A percentile compares a stretch with the other conserved stretches of the same genome.
Conservation (phyloP, 1,140 invertebrate species). For the Pinna nobilis region DNA sequence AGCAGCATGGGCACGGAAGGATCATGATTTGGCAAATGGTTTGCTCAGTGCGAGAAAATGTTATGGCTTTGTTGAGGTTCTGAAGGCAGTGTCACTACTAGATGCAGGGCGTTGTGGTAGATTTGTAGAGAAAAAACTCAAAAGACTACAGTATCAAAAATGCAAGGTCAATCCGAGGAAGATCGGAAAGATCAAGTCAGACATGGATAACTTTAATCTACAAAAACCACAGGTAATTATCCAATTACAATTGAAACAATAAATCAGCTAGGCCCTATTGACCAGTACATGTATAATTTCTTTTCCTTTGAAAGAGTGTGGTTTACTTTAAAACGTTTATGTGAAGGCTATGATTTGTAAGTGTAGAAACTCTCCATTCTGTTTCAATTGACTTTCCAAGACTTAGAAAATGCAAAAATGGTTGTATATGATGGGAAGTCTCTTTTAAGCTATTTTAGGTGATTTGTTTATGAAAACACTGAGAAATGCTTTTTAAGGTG, state of each 20-base stretch:
- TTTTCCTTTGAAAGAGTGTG: background rate
- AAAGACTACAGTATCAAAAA: conserved; percentile 52
- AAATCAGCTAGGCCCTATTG: background rate
- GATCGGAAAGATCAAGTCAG: conserved; percentile 65
- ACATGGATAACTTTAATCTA: conserved; percentile 60
- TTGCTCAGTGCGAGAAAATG: conserved; percentile 48
- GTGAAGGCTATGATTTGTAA: background rate
- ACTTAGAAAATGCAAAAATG: background rate
- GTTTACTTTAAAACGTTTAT: background rate
- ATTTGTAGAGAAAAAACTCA: conserved; percentile 65
- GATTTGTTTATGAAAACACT: background rate
- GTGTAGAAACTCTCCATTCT: background rate
- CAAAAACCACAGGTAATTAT: conserved; percentile 54
- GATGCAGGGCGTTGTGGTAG: conserved; percentile 58
- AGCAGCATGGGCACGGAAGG: conserved; percentile 64
- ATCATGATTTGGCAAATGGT: conserved; percentile 56
- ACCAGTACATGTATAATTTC: background rate
- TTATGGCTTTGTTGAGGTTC: conserved; percentile 65
- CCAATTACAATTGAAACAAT: background rate
- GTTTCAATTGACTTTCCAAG: background rate
- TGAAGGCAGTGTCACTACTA: conserved; percentile 63
- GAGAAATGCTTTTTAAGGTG: background rate
- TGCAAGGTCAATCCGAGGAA: conserved; percentile 56
- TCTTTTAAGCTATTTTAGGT: no score
- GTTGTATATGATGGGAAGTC: background rate